These are phyloP conservation scores for Leptopterna dolabrata DNA, from an alignment of 2,888 invertebrate genomes.

Conservation along the genomic window DNA sequence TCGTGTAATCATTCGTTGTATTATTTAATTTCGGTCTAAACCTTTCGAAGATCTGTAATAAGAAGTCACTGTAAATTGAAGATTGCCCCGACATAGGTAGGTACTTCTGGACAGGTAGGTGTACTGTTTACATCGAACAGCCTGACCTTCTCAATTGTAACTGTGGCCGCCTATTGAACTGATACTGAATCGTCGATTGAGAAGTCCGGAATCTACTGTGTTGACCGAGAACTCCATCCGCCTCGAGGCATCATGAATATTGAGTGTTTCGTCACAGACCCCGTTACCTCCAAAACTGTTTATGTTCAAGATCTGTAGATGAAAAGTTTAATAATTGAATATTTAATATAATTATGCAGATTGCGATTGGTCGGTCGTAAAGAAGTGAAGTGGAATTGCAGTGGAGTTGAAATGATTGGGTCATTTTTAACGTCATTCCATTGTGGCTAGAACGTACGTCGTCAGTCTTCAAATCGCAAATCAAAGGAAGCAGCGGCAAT, in stretches of 20 bases:
- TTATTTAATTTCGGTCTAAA: no score
- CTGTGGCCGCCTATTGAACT: no score
- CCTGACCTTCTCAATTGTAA: no score
- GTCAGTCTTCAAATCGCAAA: background rate
- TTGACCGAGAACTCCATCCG: background rate
- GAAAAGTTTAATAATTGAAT: background rate
- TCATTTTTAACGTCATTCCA: no score
- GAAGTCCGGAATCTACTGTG: background rate
- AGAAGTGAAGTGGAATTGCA: background rate
- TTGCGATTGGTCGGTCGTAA: background rate
- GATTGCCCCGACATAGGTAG: no score
- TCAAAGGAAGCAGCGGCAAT: background rate
- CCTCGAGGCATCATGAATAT: constrained; percentile 1
- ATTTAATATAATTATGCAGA: background rate
- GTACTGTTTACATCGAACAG: no score
- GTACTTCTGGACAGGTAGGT: no score
- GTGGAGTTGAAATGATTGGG: no score
- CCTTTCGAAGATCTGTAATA: no score
- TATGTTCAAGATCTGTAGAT: background rate
- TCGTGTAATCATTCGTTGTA: no score
- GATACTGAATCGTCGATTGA: no score
- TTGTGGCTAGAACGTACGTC: background rate
- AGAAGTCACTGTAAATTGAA: no score
- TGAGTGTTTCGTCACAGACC: background rate
- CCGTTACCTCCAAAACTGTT: background rate